These are phyloP conservation scores for Crenichthys baileyi DNA, from an alignment of 2,797 vertebrate species.

Conservation along the genomic window DNA sequence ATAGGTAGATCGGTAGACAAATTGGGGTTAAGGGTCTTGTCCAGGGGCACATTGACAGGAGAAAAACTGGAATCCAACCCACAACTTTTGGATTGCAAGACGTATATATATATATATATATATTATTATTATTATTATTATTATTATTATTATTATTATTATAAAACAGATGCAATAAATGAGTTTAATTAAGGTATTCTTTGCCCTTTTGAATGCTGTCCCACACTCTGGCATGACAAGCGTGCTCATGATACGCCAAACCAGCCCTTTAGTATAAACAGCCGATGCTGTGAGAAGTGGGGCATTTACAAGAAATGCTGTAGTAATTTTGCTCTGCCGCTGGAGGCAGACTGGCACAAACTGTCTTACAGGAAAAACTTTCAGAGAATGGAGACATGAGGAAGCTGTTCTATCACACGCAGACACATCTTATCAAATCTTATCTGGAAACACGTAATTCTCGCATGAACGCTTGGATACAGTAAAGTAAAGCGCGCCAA, in stretches of 20 bases:
- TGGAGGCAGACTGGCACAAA: conserved; percentile 20
- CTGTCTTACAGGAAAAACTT: no score
- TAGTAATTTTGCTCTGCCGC: conserved; percentile 19
- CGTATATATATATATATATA: no score
- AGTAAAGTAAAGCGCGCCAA: no score
- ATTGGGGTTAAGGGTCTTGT: no score
- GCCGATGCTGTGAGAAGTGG: conserved; percentile 27
- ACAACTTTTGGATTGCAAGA: no score
- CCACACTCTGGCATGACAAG: not conserved
- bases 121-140: not conserved
- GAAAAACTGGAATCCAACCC: no score
- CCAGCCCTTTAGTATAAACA: conserved; percentile 56
- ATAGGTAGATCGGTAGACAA: no score
- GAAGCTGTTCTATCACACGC: not conserved
- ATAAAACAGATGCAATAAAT: not conserved
- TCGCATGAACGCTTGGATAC: not conserved
- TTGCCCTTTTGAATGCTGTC: not conserved
- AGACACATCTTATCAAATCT: not conserved
- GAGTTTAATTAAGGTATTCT: not conserved
- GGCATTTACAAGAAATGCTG: conserved; percentile 70
- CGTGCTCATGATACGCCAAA: conserved; percentile 17
- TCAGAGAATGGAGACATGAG: not conserved
- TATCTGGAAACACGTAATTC: not conserved
- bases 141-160: not conserved
- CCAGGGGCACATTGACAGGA: no score